phyloP scores from a whole-genome alignment of 2,888 invertebrate species.

The Epistrophe grossulariae region DNA sequence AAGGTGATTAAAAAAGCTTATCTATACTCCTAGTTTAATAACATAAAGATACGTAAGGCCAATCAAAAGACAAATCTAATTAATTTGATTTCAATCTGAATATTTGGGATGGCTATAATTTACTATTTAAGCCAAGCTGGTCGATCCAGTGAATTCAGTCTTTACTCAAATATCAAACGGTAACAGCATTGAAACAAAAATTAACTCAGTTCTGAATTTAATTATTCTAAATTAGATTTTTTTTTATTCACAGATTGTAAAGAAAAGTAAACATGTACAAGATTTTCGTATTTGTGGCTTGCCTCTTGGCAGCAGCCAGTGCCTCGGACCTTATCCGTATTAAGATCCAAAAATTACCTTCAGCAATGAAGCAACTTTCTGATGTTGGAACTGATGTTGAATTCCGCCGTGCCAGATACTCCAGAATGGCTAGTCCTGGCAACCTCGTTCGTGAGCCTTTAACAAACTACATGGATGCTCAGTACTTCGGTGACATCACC shows the following conservation, averaged over 20 bases:
- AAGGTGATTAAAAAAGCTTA: background rate
- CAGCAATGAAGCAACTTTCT: constrained; percentile 88
- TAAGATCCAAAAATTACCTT: constrained; percentile 89
- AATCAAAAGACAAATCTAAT: background rate
- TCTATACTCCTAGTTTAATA: background rate
- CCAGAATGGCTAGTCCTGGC: constrained; percentile 81
- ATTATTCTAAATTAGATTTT: background rate
- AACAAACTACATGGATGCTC: constrained; percentile 97
- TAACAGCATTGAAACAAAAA: background rate
- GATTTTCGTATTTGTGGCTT: constrained; percentile 35
- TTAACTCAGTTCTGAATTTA: background rate
- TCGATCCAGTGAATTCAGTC: background rate
- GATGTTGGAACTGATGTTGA: constrained; percentile 92
- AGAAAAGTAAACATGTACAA: constrained; percentile 44
- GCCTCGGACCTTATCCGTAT: constrained; percentile 85
- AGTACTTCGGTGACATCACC: constrained; percentile 96
- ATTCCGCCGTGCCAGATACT: constrained; percentile 85
- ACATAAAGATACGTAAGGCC: background rate
- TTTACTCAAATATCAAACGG: background rate
- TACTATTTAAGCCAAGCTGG: constrained; percentile 1
- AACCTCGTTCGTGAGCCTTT: constrained; percentile 92
- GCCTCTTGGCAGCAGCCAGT: constrained; percentile 49
- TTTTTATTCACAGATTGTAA: background rate
- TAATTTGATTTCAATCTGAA: constrained; percentile 8
- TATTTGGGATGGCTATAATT: background rate